phyloP scores from a whole-genome alignment of 2,797 vertebrate species.

The Lepilemur septentrionalis region DNA sequence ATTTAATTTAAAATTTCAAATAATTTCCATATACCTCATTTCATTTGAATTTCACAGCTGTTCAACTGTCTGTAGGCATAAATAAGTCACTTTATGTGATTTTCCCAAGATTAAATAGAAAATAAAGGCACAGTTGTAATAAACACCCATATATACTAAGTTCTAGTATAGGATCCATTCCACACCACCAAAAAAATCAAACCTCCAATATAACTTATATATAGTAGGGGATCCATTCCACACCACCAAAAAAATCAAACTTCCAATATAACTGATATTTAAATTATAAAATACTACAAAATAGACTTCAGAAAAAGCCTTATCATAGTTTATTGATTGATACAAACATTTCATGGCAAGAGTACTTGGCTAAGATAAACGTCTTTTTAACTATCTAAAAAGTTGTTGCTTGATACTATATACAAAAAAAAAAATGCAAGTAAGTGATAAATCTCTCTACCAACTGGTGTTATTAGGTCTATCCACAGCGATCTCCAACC shows the following conservation, averaged over 20 bases:
- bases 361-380: neutral
- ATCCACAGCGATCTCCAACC: too few species aligned
- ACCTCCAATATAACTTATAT: neutral
- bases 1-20: slow-evolving; percentile 1
- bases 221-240: neutral
- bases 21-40: neutral
- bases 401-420: neutral
- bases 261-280: neutral
- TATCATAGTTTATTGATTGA: neutral
- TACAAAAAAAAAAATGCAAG: neutral
- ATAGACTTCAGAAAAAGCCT: neutral
- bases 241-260: neutral
- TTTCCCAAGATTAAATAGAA: neutral
- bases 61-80: neutral
- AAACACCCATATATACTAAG: neutral
- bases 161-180: neutral
- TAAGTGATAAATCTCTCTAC: neutral
- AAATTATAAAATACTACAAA: neutral
- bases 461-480: neutral
- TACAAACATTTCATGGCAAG: slow-evolving; percentile 3
- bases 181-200: neutral
- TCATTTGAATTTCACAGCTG: neutral
- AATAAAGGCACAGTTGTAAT: neutral
- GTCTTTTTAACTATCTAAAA: neutral
- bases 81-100: neutral